Conservation (phyloP, 2,113 vertebrate genomes). For the Microcebus tavaratra region DNA sequence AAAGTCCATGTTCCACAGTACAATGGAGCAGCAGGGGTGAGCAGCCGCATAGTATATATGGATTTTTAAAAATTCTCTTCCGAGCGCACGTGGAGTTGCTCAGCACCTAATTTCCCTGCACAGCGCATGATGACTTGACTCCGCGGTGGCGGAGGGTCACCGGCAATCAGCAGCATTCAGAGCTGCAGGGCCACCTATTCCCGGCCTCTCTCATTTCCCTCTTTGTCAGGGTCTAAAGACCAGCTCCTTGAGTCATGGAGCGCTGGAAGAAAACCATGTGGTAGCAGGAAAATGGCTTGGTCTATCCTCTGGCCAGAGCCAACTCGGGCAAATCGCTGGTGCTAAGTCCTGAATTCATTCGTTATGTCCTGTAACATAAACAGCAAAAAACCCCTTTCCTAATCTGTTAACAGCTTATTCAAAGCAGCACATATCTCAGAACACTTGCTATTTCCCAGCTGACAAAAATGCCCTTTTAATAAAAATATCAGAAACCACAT, state of each 20-base stretch:
- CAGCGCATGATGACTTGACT: background rate
- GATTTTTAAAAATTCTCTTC: background rate
- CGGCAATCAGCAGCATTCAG: constrained; percentile 36
- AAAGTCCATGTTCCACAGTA: background rate
- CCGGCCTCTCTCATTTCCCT: background rate
- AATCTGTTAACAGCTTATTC: constrained; percentile 57
- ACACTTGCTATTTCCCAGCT: constrained; percentile 46
- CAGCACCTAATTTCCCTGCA: background rate
- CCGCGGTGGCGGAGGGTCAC: background rate
- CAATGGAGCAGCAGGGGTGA: background rate
- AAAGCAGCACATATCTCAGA: constrained; percentile 53
- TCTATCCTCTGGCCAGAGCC: background rate
- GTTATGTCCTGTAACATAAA: background rate
- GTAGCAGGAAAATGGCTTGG: background rate
- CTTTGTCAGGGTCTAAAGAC: background rate
- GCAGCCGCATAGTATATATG: background rate
- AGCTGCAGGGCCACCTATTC: background rate
- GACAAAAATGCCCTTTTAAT: constrained; percentile 58
- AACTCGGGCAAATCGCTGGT: background rate
- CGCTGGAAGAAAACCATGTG: background rate
- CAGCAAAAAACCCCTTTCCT: background rate
- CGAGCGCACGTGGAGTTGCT: background rate
- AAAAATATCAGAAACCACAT: constrained; percentile 51
- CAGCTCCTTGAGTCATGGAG: background rate
- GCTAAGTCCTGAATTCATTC: background rate